Base-by-base conservation (phyloP, 2,797 vertebrate species). In the Enteromius anoplus region DNA sequence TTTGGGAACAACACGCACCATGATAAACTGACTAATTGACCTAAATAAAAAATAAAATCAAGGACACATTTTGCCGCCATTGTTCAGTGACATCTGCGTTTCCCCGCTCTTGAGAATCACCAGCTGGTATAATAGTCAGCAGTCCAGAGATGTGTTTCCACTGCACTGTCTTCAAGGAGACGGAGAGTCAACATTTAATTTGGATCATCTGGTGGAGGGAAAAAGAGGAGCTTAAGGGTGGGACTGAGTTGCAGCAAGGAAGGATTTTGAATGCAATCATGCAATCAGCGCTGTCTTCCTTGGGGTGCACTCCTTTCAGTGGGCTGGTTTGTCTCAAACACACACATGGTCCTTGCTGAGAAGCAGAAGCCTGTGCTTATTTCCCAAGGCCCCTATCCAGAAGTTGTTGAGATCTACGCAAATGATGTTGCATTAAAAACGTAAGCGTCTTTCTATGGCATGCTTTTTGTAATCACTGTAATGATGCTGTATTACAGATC, bases 131-230 rank as follows among this genome's bases (percentile, higher is more conserved):
- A 10, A 14, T 10, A 47, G 6, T 47, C 19, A 80, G 12, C 34
- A 17, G 17, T 29, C 29, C 26, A 72, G 69, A 64, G 21, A 49
- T 62, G 42, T 72, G 58, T 15, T 42, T 47, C 68, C 51, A 23
- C 58, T n/a, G 69, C 15, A 49, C 34, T 45, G 58, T 64, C 45
- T 80, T 66, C 40, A 64, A 73, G 58, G 21, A 45, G 42, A 58
- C 26, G 2, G 45, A 65, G 51, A 84, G 62, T 87, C 86, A 81
- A 83, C 79, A 87, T 88, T 85, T 85, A 70, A 73, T 87, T 81
- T 86, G 78, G 34, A 85, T 66, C 69, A 71, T 78, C 78, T 81
- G 78, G 83, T 72, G 78, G 66, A 75, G 19, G 65, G 58, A 53
- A 34, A n/a, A 58, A 34, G 72, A 14, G 71, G 14, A 69, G 77